These are phyloP conservation scores for Labeo calbasu DNA, from an alignment of 2,797 vertebrate genomes.

Conservation along the genomic window DNA sequence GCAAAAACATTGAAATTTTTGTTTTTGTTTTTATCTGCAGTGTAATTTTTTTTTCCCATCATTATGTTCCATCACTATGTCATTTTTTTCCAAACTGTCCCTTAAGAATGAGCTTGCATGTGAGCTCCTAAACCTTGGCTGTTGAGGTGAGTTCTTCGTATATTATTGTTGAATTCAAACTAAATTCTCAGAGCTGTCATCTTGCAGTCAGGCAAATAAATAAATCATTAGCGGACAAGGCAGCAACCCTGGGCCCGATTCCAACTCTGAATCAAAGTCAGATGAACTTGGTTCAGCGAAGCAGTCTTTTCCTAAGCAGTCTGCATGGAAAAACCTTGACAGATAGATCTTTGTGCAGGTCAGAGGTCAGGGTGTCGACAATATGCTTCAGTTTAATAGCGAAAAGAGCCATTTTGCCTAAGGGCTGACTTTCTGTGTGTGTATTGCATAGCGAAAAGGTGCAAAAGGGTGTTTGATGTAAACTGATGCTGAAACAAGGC, in stretches of 20 bases:
- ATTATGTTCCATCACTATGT: background rate
- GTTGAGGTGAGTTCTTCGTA: background rate
- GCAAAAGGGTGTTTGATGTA: constrained; percentile 17
- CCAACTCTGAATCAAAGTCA: constrained; percentile 28
- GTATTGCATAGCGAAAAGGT: constrained; percentile 13
- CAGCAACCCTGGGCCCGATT: background rate
- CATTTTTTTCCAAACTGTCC: too few species aligned
- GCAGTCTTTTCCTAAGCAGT: background rate
- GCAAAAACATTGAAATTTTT: background rate
- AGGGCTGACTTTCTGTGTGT: constrained; percentile 4
- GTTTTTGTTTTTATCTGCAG: background rate
- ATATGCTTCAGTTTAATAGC: constrained; percentile 5
- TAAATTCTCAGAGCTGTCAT: constrained; percentile 17
- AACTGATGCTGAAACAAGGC: constrained; percentile 29
- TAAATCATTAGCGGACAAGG: constrained; percentile 1
- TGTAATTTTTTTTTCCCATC: background rate
- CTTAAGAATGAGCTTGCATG: background rate
- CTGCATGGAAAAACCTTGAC: background rate
- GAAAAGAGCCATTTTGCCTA: background rate
- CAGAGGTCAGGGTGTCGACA: constrained; percentile 20
- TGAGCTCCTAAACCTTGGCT: background rate
- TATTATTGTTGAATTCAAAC: background rate
- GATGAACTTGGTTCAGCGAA: constrained; percentile 9
- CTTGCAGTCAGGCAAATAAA: constrained; percentile 20
- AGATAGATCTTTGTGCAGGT: background rate